Evolutionary conservation across 1,140 invertebrate genomes (phyloP).

Genomic region (Armadillidium nasatum): DNA sequence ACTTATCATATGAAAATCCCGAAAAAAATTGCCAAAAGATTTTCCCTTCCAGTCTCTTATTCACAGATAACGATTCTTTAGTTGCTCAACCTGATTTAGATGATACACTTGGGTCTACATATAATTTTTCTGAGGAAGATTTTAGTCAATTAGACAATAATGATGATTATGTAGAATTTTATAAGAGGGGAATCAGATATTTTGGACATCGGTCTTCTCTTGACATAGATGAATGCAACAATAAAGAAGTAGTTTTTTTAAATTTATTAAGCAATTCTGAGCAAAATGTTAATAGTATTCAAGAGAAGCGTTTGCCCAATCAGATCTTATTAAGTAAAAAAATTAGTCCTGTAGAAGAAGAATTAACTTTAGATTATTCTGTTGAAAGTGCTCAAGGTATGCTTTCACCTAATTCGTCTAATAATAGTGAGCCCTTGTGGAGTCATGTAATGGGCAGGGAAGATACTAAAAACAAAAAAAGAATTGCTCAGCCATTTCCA

Average conservation of each 20-base stretch:
- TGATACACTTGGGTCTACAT: conserved; percentile 27
- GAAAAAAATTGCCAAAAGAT: conserved; percentile 26
- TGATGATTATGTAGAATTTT: conserved; percentile 43
- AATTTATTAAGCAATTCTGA: not conserved
- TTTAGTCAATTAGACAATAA: conserved; percentile 39
- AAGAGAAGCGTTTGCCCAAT: not conserved
- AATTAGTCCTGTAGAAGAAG: conserved; percentile 14
- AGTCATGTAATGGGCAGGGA: conserved; percentile 1
- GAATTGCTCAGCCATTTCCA: conserved; percentile 33
- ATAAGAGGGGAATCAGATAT: conserved; percentile 27
- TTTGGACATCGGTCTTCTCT: conserved; percentile 4
- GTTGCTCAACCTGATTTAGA: conserved; percentile 38
- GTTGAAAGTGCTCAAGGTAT: conserved; percentile 41
- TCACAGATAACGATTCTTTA: conserved; percentile 31
- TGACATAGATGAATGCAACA: conserved; percentile 9
- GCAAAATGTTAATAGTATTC: not conserved
- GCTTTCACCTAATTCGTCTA: not conserved
- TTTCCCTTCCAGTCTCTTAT: conserved; percentile 24
- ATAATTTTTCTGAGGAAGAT: conserved; percentile 36
- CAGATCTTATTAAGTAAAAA: not conserved
- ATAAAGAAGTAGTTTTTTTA: not conserved
- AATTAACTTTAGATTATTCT: conserved; percentile 36
- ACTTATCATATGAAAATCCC: conserved; percentile 27
- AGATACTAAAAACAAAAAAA: conserved; percentile 29
- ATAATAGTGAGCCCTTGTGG: not conserved